Percentiles rank a stretch among this genome's conserved stretches.
Evolutionary conservation across 2,888 invertebrate genomes (phyloP).

Genomic region (Microplitis deprimator): DNA sequence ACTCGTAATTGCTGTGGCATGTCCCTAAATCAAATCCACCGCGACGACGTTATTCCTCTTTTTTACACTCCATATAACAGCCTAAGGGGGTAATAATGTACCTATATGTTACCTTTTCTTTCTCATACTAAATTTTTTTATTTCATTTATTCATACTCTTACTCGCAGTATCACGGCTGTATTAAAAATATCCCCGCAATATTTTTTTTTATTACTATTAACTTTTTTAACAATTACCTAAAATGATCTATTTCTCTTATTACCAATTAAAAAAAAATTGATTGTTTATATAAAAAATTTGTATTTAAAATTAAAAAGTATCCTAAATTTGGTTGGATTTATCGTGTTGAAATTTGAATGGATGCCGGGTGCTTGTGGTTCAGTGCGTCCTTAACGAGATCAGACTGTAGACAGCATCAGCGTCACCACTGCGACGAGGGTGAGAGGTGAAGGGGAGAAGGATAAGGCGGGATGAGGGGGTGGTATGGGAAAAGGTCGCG

Average conservation of each 20-base stretch:
- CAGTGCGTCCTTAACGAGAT: conserved; percentile 70
- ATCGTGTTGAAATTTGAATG: conserved; percentile 66
- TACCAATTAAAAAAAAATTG: too few species aligned
- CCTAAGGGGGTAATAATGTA: conserved; percentile 33
- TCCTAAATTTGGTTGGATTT: conserved; percentile 61
- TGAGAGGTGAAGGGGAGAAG: conserved; percentile 17
- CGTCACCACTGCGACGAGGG: conserved; percentile 45
- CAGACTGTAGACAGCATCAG: conserved; percentile 58
- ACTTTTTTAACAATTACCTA: too few species aligned
- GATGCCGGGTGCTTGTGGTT: conserved; percentile 67
- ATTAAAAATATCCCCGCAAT: too few species aligned
- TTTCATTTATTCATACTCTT: background rate
- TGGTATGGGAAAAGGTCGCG: conserved; percentile 37
- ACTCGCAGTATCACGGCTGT: too few species aligned
- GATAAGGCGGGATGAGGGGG: conserved; percentile 36
- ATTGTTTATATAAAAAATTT: too few species aligned
- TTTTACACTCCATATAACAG: conserved; percentile 18
- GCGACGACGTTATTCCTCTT: conserved; percentile 34
- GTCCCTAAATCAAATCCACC: conserved; percentile 58
- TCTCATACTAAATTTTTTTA: conserved; percentile 1
- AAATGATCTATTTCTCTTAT: too few species aligned
- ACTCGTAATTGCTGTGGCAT: conserved; percentile 68
- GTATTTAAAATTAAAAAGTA: conserved; percentile 38
- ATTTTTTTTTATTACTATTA: too few species aligned
- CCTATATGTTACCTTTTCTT: conserved; percentile 28